Base-by-base conservation (phyloP, 2,888 invertebrate genomes). In the Mimachlamys varia region DNA sequence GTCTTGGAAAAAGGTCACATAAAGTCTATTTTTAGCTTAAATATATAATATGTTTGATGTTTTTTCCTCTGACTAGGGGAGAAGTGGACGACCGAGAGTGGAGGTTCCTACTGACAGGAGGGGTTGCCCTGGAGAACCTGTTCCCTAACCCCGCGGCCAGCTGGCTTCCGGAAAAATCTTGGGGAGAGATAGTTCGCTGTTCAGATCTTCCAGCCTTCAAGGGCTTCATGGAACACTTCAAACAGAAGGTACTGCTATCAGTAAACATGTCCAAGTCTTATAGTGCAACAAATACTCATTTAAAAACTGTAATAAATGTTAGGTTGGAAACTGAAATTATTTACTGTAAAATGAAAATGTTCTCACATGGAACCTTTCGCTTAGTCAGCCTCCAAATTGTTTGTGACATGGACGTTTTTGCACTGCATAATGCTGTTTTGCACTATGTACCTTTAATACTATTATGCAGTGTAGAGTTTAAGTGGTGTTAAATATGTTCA, bases 121-220 rank as follows among this genome's bases (percentile, higher is more conserved):
- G 98, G 53, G 98, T 98, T 87, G 98, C 98, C 0, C 96, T 99
- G 91, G 98, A 98, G 93, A 98, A 98, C 96, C 98, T 98, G 0
- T 97, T 97, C 96, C 97, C 98, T 89, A 99, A 99, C 97, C 99
- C 99, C 0, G 98, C 98, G 87, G 97, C 98, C 0, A 96, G 97
- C 88, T 99, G 99, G 99, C 97, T 99, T 89, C 97, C 98, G 0
- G 98, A 99, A 17, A 98, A 98, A 96, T 97, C 98, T 17, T 99
- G 99, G 99, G 97, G 98, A 0, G 98, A 98, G 97, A 97, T 99
- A 91, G 98, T 98, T 19, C 97, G 98, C 93, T 97, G 98, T 76
- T 98, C 98, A 92, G 95, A 96, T 90, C 93, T 97, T 4, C 95
- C 96, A 12, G 94, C 96, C 27, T 95, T 97, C 90, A 94, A 95